Base-by-base conservation (phyloP, 2,888 invertebrate genomes). In the Polyommatus icarus region DNA sequence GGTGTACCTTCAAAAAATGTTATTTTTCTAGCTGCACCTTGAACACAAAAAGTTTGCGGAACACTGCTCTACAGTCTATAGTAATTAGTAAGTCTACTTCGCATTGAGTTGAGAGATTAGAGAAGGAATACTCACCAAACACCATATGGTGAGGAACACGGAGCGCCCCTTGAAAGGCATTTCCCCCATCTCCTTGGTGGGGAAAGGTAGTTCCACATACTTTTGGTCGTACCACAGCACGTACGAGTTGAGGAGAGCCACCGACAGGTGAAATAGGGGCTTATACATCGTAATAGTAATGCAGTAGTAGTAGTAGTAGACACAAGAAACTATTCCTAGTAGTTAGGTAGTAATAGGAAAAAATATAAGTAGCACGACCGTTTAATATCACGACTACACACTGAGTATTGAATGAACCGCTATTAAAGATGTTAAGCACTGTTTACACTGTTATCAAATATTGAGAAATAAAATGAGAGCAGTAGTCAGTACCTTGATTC, bases 81-180 rank as follows among this genome's bases (percentile, higher is more conserved):
- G n/a, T n/a, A n/a, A n/a, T n/a, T 24, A 24, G 24, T 10, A 8
- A 15, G 50, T 50, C 50, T 54, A 54, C 54, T 54, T 12, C 46
- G 46, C 46, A 46, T 46, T 46, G 46, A 36, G 36, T 3, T 46
- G 10, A 46, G 10, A 46, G 46, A 46, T 46, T 46, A 46, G 46
- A 46, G 46, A 46, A 46, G 46, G 46, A 46, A 46, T 46, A 83
- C 84, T 91, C 83, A 91, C 91, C 80, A 91, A 80, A 77, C 88
- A 87, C 91, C 92, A 92, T 67, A 90, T 83, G 0, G 92, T 92
- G 8, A 92, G 82, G 78, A 90, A 92, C 79, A 89, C 82, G 40
- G 83, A 82, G 36, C 92, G 84, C 0, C 87, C 89, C 78, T 89
- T 90, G 0, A 89, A 82, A 0, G 90, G 90, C 77, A 91, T 83